Base-by-base conservation (phyloP, 2,888 invertebrate genomes). In the Allacma fusca region DNA sequence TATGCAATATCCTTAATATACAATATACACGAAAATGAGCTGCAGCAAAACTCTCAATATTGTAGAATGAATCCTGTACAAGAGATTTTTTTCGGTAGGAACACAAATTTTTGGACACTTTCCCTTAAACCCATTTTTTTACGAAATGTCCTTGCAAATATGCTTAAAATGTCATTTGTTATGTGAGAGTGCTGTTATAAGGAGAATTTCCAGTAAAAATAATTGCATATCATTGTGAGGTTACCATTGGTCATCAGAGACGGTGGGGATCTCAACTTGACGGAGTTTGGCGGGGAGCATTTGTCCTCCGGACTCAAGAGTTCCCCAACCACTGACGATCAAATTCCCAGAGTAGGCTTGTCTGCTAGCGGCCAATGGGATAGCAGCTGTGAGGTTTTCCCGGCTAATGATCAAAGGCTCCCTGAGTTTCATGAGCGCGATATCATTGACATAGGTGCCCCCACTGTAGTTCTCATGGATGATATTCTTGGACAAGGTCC, bases 251-350 rank as follows among this genome's bases (percentile, higher is more conserved):
- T 29, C 67, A 28, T 75, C 75, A 24, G 4, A 26, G 16, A 75
- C 75, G 24, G 24, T 16, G 21, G 75, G 75, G 12, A 75, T 64
- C 13, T 28, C 21, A 4, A 65, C 67, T 24, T 29, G 29, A 19
- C 75, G 65, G 1, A 75, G 65, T 40, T 65, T 75, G 65, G 69
- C 1, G 16, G 76, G 70, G 13, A 44, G n/a, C 24, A 75, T 21
- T 13, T n/a, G 1, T 9, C 76, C 76, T 2, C 69, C 76, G n/a
- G 50, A 68, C 34, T 26, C 29, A 57, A 62, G n/a, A 50, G 76
- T 76, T 12, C 76, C 76, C 76, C 76, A 76, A 21, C 76, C 76
- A n/a, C 65, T 67, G 2, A 76, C 62, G n/a, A 21, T 65, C 1
- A 64, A 12, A 21, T 59, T 43, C 16, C 43, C 65, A 13, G 26